These are phyloP conservation scores for Leptinotarsa rubiginosa DNA, from an alignment of 2,888 invertebrate genomes.

Conservation along the genomic window DNA sequence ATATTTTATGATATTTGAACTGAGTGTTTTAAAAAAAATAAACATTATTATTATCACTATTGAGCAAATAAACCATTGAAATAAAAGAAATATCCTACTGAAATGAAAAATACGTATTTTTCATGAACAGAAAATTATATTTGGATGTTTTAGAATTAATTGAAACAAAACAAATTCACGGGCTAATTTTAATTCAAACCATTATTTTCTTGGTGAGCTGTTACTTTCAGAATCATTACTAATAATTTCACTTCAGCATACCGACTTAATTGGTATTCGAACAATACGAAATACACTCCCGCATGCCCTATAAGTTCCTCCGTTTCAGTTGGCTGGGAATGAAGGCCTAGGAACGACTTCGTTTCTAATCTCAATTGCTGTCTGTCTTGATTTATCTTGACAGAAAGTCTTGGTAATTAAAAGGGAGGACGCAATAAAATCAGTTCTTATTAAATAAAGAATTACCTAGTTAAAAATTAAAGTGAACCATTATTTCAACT, in stretches of 20 bases:
- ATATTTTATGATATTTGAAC: too few relatives aligned
- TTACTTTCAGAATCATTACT: too few relatives aligned
- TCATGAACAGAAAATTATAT: too few relatives aligned
- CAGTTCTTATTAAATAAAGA: slow-evolving; percentile 34
- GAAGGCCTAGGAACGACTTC: slow-evolving; percentile 32
- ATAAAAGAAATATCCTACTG: too few relatives aligned
- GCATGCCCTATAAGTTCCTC: neutral
- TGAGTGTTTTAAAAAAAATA: too few relatives aligned
- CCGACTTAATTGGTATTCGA: neutral
- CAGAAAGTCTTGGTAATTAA: slow-evolving; percentile 39
- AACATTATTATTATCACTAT: too few relatives aligned
- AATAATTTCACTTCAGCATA: neutral
- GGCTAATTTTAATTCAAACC: too few relatives aligned
- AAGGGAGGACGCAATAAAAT: slow-evolving; percentile 37
- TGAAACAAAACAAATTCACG: too few relatives aligned
- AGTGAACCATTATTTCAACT: slow-evolving; percentile 6
- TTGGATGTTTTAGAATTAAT: too few relatives aligned
- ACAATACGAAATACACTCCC: neutral
- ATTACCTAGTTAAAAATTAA: slow-evolving; percentile 32
- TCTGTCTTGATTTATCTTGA: slow-evolving; percentile 38
- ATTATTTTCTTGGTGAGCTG: too few relatives aligned
- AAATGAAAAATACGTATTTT: too few relatives aligned
- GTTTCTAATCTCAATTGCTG: slow-evolving; percentile 38
- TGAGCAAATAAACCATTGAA: too few relatives aligned
- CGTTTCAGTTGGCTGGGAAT: slow-evolving; percentile 22